Evolutionary conservation across 2,888 invertebrate species (phyloP), one percentile per base, ranked within the genome.

Genomic region (Nomada ruficornis): DNA sequence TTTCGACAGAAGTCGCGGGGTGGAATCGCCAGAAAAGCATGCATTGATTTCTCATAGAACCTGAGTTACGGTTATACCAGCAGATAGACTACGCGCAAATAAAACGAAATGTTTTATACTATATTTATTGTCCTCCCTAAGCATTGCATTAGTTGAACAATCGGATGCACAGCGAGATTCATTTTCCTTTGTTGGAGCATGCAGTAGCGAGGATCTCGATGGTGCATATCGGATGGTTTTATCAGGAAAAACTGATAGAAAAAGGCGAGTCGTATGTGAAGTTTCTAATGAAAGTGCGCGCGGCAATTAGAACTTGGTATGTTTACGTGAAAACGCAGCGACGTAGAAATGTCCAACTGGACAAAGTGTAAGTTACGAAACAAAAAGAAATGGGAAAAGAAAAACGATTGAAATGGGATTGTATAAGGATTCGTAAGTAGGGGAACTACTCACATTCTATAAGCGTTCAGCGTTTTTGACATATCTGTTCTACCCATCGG

Each of bases 391-490:
- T 36, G 36, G 36, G 29, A 50, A 54, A 57, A 57, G 47, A 23
- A 23, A 29, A 44, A 52, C 10, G 26, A 44, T 59, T 57, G 55
- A 65, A 68, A 63, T 26, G 42, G 42, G 60, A 65, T 67, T 57
- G 63, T 55, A 36, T 65, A 54, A 77, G 68, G 65, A 67, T 62
- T 73, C 44, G 78, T 82, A 77, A 78, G 65, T 74, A 80, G 80
- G 80, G 76, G 50, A 55, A 87, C 82, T 95, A 97, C 97, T 97
- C 95, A 97, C 97, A 97, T 97, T 96, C 97, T 96, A 95, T 97
- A 97, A 93, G 97, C 97, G 95, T 97, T 97, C 94, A 97, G 96
- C 94, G 97, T 97, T 95, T 97, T 97, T 95, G 97, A 97, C 96
- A 97, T 97, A 92, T 93, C 93, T 89, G 93, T 94, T 88, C 93